phyloP scores from a whole-genome alignment of 2,797 vertebrate species.

The Halcyon leucocephala region DNA sequence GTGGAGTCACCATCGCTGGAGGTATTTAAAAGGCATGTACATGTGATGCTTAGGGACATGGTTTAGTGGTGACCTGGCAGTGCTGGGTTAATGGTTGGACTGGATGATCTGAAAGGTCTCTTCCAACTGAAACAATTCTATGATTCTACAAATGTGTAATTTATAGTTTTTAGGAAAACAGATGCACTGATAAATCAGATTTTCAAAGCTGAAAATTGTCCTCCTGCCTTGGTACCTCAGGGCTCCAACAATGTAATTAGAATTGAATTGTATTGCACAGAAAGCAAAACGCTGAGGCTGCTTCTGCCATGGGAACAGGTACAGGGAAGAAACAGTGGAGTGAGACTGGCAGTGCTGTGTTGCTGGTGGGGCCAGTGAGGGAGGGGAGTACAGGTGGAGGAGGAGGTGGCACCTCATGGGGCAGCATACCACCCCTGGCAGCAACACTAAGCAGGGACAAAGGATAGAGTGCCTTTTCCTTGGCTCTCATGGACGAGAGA shows the following conservation, averaged over 20 bases:
- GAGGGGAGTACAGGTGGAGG: rapidly evolving
- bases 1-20: background rate
- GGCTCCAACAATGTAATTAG: background rate
- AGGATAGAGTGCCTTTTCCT: background rate
- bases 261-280: background rate
- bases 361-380: background rate
- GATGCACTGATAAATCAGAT: background rate
- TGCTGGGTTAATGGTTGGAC: background rate
- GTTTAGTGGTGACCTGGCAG: background rate
- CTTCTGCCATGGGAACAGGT: background rate
- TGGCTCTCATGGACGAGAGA: background rate
- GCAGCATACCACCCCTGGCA: background rate
- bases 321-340: background rate
- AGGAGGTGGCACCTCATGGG: background rate
- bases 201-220: background rate
- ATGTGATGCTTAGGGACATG: background rate
- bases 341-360: rapidly evolving
- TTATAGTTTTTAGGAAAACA: background rate
- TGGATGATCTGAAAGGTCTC: background rate
- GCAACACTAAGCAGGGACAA: rapidly evolving
- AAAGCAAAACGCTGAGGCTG: background rate
- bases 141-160: background rate
- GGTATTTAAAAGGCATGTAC: background rate
- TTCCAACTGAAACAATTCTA: background rate
- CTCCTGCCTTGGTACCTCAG: background rate